Evolutionary conservation across 2,888 invertebrate genomes (phyloP).

Genomic region (Tryphoninae sp.): DNA sequence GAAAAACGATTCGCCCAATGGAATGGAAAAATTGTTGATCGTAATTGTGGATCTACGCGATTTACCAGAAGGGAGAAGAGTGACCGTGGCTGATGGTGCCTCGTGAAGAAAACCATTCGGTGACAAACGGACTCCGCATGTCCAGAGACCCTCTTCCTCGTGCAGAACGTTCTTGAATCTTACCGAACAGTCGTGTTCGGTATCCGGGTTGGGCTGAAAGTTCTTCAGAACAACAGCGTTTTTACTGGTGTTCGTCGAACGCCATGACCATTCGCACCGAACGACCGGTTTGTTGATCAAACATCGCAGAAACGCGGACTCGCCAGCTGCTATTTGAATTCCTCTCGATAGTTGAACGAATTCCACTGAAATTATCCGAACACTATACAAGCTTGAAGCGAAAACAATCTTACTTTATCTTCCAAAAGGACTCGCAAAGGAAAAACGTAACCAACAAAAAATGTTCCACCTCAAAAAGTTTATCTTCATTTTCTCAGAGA

Average conservation of each 20-base stretch:
- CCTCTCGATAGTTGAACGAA: slow-evolving; percentile 79
- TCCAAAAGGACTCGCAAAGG: too few relatives aligned
- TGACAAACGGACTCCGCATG: slow-evolving; percentile 77
- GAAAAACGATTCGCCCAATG: not conserved
- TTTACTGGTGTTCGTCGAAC: slow-evolving; percentile 75
- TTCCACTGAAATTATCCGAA: slow-evolving; percentile 73
- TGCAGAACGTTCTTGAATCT: slow-evolving; percentile 78
- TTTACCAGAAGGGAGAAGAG: slow-evolving; percentile 77
- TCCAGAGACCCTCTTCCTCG: slow-evolving; percentile 80
- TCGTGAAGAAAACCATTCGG: slow-evolving; percentile 75
- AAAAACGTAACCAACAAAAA: too few relatives aligned
- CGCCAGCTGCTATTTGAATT: slow-evolving; percentile 78
- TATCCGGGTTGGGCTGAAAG: slow-evolving; percentile 76
- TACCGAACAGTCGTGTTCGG: slow-evolving; percentile 79
- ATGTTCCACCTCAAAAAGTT: too few relatives aligned
- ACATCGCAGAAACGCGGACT: slow-evolving; percentile 78
- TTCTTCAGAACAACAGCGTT: slow-evolving; percentile 75
- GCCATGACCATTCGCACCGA: slow-evolving; percentile 80
- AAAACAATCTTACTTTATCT: too few relatives aligned
- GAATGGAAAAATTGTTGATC: not conserved
- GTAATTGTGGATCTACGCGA: slow-evolving; percentile 3
- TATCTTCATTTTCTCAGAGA: too few relatives aligned
- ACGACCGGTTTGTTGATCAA: slow-evolving; percentile 78
- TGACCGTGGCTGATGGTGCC: slow-evolving; percentile 78
- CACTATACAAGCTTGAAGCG: slow-evolving; percentile 32